Evolutionary conservation across 2,113 vertebrate species (phyloP), one percentile per base, ranked within the genome.

Genomic region (Ceyx margarethae): DNA sequence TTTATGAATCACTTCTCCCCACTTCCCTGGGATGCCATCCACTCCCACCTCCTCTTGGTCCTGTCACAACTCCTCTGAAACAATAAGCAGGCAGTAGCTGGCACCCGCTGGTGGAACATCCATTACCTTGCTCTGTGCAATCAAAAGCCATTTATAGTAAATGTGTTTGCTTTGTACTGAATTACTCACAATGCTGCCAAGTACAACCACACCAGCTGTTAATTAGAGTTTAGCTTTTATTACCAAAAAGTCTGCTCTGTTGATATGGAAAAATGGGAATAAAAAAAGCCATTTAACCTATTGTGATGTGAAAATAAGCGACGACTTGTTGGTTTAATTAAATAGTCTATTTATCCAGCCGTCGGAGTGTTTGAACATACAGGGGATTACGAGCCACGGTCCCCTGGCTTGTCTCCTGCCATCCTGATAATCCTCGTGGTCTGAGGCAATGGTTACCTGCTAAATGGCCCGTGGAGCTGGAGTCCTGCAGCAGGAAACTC

Each of bases 261-360:
- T 92, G 95, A 94, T 94, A 93, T 46, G 88, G 91, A 96, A 91
- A 90, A 95, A 96, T 67, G 85, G 89, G 85, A 92, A 91, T 56
- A 84, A 88, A 93, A 93, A 94, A 93, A 94, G 89, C 80, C 96
- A 72, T 96, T 96, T 93, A 93, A 93, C 91, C 95, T 93, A 96
- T 97, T 95, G 96, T 97, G 95, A 96, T 97, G 91, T 64, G 93
- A 90, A 97, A 97, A 97, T 96, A 96, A 93, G 96, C 66, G 91
- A 92, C 75, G 91, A 74, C 91, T 93, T 88, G 94, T 94, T 92
- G 91, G 89, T 91, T 95, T 89, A 91, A 94, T 95, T 93, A 90
- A 95, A 88, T 17, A 83, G 81, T 78, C 87, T 98, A 95, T 98
- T 98, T 98, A 96, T 89, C 92, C 95, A 98, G 97, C 94, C 77